phyloP scores from a whole-genome alignment of 2,113 vertebrate genomes.

The Rostratula benghalensis region DNA sequence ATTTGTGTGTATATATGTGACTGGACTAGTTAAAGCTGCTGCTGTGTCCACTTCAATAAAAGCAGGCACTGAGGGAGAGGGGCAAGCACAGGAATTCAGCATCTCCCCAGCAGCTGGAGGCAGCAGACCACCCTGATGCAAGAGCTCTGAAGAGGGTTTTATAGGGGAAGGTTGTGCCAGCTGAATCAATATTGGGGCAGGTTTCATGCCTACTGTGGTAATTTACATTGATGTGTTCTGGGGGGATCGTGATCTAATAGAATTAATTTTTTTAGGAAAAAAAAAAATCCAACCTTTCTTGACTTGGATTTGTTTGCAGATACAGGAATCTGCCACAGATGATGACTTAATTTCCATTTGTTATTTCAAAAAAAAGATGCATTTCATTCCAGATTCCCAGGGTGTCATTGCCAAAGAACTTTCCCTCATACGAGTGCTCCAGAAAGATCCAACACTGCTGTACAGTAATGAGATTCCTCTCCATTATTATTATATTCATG shows the following conservation, averaged over 20 bases:
- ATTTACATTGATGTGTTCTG: background rate
- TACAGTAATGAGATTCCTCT: background rate
- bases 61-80: background rate
- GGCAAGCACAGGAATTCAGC: background rate
- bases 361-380: background rate
- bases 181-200: constrained; percentile 56
- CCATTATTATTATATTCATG: background rate
- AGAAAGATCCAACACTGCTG: background rate
- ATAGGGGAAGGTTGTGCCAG: constrained; percentile 19
- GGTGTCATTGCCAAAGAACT: background rate
- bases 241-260: background rate
- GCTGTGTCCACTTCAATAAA: background rate
- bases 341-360: background rate
- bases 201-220: background rate
- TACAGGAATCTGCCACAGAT: background rate
- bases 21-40: background rate
- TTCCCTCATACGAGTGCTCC: background rate
- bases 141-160: background rate
- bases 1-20: background rate
- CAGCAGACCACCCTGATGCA: constrained; percentile 48
- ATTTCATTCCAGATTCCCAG: background rate
- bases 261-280: background rate
- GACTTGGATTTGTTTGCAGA: background rate
- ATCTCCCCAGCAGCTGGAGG: constrained; percentile 20
- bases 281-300: background rate